A percentile compares a stretch with the other conserved stretches of the same genome.
Evolutionary conservation across 1,140 invertebrate genomes (phyloP).

Genomic region (Aleiodes sp.): DNA sequence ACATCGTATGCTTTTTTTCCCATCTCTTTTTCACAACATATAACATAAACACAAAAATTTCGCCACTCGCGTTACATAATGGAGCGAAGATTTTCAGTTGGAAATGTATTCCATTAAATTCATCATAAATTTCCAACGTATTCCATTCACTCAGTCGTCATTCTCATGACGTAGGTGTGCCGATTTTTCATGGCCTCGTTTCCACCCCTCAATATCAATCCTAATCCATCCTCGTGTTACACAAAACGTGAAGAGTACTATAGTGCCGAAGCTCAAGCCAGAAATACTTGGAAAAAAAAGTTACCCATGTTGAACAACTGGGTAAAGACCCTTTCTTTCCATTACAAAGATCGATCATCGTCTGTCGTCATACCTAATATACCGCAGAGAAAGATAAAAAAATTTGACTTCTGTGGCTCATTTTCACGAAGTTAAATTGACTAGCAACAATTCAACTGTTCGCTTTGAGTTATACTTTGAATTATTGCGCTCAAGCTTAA

Average conservation of each 20-base stretch:
- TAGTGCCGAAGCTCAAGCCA: not conserved
- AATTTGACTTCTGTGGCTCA: not conserved
- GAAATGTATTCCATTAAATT: not conserved
- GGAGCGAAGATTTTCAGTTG: not conserved
- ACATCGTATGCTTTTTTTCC: not conserved
- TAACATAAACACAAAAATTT: too few relatives aligned
- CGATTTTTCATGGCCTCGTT: not conserved
- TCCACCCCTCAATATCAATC: slow-evolving; percentile 10
- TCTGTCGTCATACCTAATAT: not conserved
- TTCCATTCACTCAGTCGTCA: not conserved
- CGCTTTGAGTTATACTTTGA: too few relatives aligned
- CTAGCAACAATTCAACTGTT: too few relatives aligned
- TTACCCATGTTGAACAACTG: not conserved
- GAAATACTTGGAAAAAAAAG: not conserved
- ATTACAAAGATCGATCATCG: not conserved
- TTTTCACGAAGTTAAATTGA: too few relatives aligned
- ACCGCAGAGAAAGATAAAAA: too few relatives aligned
- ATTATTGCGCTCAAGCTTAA: too few relatives aligned
- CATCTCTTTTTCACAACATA: not conserved
- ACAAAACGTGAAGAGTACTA: not conserved
- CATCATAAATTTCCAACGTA: not conserved
- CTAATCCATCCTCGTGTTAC: not conserved
- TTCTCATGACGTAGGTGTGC: not conserved
- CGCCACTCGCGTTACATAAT: too few relatives aligned
- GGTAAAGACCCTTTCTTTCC: not conserved